These are phyloP conservation scores for Gari tellinella DNA, from an alignment of 2,888 invertebrate species.

Conservation along the genomic window DNA sequence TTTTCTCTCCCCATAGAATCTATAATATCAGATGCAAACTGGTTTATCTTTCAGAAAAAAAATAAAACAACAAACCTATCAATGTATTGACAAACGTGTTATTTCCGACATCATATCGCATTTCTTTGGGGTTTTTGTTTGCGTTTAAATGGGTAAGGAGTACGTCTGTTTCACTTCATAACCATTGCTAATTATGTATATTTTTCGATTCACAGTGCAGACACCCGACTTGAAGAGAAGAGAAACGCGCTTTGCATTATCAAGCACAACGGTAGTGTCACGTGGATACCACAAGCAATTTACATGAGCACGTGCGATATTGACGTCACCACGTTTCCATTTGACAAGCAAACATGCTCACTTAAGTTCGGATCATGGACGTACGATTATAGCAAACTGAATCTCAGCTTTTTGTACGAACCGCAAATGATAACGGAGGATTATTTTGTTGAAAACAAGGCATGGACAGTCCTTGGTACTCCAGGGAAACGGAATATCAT, in stretches of 20 bases:
- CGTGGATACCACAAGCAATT: conserved; percentile 81
- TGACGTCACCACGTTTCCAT: conserved; percentile 83
- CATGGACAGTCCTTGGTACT: conserved; percentile 82
- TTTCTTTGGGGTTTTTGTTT: too few relatives aligned
- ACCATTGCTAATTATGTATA: neutral
- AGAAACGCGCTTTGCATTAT: conserved; percentile 82
- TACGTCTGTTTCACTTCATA: too few relatives aligned
- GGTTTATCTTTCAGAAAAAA: too few relatives aligned
- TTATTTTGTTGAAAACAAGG: conserved; percentile 82
- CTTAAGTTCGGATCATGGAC: conserved; percentile 84
- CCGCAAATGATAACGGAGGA: conserved; percentile 66
- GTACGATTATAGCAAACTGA: conserved; percentile 80
- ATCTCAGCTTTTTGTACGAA: conserved; percentile 68
- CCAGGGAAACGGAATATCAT: conserved; percentile 76
- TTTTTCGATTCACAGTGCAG: conserved; percentile 78
- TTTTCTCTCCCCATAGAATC: too few relatives aligned
- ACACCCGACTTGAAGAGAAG: conserved; percentile 82
- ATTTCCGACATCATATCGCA: too few relatives aligned
- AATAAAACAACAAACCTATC: too few relatives aligned
- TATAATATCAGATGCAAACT: too few relatives aligned
- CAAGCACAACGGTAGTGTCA: conserved; percentile 70
- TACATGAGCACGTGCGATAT: conserved; percentile 83
- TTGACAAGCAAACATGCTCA: conserved; percentile 82
- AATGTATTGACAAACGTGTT: too few relatives aligned
- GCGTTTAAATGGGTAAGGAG: too few relatives aligned